Evolutionary conservation across 2,888 invertebrate genomes (phyloP), one percentile per base, ranked within the genome.

Genomic region (Mongoloraphidia duomilia): DNA sequence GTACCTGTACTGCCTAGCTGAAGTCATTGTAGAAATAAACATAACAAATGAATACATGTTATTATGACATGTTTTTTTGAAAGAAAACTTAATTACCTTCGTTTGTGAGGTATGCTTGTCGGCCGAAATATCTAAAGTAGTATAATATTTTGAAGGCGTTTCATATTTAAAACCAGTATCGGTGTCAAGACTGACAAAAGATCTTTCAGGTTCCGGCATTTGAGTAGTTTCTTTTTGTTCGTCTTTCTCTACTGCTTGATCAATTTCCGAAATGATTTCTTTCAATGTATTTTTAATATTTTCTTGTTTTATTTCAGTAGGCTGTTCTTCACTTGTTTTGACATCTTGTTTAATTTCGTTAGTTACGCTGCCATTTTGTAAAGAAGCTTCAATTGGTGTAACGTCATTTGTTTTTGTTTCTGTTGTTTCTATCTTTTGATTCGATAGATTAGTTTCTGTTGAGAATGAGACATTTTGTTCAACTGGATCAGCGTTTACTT

Each of bases 181-280:
- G 26, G 51, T 44, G 8, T 50, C 47, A 36, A 33, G 46, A 40
- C 44, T 45, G 47, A 47, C 50, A 47, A 39, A 38, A 11, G 39
- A 14, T 38, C 46, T 46, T 34, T 35, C 45, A 10, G 44, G 17
- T 12, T 46, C 46, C 14, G 43, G 35, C 34, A 54, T 50, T 12
- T 47, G 41, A 17, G 46, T 47, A 35, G 41, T 46, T n/a, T 60
- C 59, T 39, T 57, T 58, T 46, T 61, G 62, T 26, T 55, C 59
- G 55, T 74, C 72, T 42, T 67, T 71, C 55, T 70, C 73, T 34
- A 73, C 75, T 54, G 72, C 76, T 44, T 66, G 69, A 61, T 77
- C 77, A 59, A 77, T 71, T 64, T 77, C 76, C 34, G 74, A 76
- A 55, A 77, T 77, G 47, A 77, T 77, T 58, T 77, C 75, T 55